Evolutionary conservation across 1,140 invertebrate genomes (phyloP).

Genomic region (Drosophila tsacasi): DNA sequence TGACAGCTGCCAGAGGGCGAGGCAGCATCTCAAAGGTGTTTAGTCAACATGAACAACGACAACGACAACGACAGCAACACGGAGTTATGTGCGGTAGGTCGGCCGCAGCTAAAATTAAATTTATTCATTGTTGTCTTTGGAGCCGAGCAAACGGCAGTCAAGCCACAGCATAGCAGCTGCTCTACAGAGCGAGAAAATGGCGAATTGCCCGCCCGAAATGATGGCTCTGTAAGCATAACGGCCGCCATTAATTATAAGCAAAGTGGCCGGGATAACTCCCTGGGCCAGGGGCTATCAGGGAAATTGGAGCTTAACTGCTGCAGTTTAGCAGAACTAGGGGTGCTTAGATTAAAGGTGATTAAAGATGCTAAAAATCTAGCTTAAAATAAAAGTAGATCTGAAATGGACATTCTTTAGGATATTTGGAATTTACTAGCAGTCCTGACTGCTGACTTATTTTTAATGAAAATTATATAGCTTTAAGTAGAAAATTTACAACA

Average conservation of each 20-base stretch:
- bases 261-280: slow-evolving; percentile 4
- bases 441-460: not conserved
- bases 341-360: not conserved
- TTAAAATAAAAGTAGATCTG: too few species aligned
- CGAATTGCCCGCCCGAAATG: slow-evolving; percentile 5
- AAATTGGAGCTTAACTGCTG: slow-evolving; percentile 2
- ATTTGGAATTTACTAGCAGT: too few species aligned
- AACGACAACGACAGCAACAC: slow-evolving; percentile 39
- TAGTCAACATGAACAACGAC: slow-evolving; percentile 77
- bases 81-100: slow-evolving; percentile 77
- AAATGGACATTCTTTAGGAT: too few species aligned
- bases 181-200: slow-evolving; percentile 31
- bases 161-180: slow-evolving; percentile 42
- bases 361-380: too few species aligned
- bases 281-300: not conserved
- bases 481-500: not conserved
- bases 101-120: slow-evolving; percentile 79
- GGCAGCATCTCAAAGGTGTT: slow-evolving; percentile 78
- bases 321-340: not conserved
- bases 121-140: slow-evolving; percentile 82
- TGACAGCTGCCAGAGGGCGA: slow-evolving; percentile 74
- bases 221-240: slow-evolving; percentile 4
- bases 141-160: slow-evolving; percentile 33
- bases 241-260: slow-evolving; percentile 8
- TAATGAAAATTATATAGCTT: not conserved